Evolutionary conservation across 2,797 vertebrate species (phyloP), one percentile per base, ranked within the genome.

Genomic region (Microhierax caerulescens): DNA sequence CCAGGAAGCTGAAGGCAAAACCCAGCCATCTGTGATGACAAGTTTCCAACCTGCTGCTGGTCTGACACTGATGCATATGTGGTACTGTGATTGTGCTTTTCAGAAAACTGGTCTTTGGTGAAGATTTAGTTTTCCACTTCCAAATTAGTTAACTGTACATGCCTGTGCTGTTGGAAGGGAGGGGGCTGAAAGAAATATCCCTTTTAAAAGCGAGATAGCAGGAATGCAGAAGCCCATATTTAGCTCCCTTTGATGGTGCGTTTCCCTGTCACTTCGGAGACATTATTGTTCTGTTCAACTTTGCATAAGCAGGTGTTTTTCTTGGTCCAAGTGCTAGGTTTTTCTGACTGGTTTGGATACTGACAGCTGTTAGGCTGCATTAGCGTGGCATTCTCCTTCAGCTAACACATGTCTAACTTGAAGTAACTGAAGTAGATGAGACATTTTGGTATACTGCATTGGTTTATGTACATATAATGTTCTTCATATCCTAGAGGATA

Each of bases 281-380:
- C 15, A 4, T 59, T 54, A 41, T 15, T 75, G 12, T 41, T 77
- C 28, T 24, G 18, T 65, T 80, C 4, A 3, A 8, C 14, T 65
- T 6, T 3, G 28, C 2, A 0, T 48, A 15, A 24, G 63, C 2
- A 2, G 5, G 9, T 61, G 10, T 36, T 75, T 63, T 63, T 39
- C n/a, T 74, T 75, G 48, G 5, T 63, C 34, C 27, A 21, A 37
- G 39, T 27, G 21, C 34, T 67, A 27, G 60, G 25, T 83, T 45
- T 88, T 45, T 73, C 36, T 1, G 2, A 5, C 51, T 75, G 60
- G 14, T 63, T 32, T 88, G 72, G 32, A 22, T 32, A 6, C 25
- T 54, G 61, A 10, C 41, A 69, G 48, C 50, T 67, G 23, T 41
- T 60, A 30, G 69, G 74, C 30, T 83, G 75, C 34, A 34, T 57